Conservation (phyloP, 2,888 invertebrate genomes). For the Meteorus cinctellus region DNA sequence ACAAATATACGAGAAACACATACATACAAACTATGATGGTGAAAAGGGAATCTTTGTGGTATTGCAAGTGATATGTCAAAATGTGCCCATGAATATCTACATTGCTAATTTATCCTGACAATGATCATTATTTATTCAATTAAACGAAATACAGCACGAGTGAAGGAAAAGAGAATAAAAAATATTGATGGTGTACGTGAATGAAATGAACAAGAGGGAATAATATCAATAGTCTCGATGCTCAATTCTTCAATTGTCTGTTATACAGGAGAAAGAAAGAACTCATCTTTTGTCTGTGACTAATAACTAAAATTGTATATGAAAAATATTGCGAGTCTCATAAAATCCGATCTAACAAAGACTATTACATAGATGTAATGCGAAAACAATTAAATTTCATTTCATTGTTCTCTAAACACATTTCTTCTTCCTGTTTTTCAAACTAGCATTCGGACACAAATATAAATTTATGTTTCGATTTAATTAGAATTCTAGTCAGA, state of each 20-base stretch:
- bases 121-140: neutral
- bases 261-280: neutral
- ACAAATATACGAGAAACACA: neutral
- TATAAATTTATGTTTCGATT: slow-evolving; percentile 4
- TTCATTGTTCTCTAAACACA: neutral
- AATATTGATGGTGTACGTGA: slow-evolving; percentile 10
- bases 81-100: neutral
- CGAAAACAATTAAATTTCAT: neutral
- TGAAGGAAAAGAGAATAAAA: neutral
- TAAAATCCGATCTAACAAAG: neutral
- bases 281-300: neutral
- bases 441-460: neutral
- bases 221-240: slow-evolving; percentile 6
- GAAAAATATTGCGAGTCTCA: neutral
- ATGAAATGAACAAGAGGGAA: neutral
- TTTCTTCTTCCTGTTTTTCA: slow-evolving; percentile 3
- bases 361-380: slow-evolving; percentile 1
- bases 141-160: neutral
- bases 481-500: slow-evolving; percentile 40
- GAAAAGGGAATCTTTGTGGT: neutral
- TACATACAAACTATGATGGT: neutral
- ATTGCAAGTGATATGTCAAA: neutral
- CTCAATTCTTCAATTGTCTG: slow-evolving; percentile 17
- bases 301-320: neutral
- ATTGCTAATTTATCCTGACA: neutral